phyloP scores from a whole-genome alignment of 2,113 vertebrate genomes.

The Forbesichthys agassizii region DNA sequence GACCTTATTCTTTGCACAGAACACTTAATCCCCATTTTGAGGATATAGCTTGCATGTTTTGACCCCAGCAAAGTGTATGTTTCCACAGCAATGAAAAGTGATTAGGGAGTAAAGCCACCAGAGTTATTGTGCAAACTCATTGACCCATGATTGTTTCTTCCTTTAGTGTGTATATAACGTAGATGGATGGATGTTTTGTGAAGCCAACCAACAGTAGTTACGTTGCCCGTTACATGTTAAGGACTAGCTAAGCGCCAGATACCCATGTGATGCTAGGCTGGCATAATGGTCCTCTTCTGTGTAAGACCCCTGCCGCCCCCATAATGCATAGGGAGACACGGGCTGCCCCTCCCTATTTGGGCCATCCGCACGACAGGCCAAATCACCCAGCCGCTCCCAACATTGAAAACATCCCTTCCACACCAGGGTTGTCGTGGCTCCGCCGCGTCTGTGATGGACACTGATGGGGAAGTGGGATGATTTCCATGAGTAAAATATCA shows the following conservation, averaged over 20 bases:
- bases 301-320: conserved; percentile 63
- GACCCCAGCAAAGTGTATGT: neutral
- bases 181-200: neutral
- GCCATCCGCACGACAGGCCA: conserved; percentile 55
- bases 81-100: conserved; percentile 16
- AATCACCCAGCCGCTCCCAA: conserved; percentile 53
- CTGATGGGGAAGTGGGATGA: conserved; percentile 69
- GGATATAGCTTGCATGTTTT: conserved; percentile 20
- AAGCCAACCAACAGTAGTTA: neutral
- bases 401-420: conserved; percentile 70
- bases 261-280: conserved; percentile 43
- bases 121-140: conserved; percentile 16
- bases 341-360: conserved; percentile 51
- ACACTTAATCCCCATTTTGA: conserved; percentile 47
- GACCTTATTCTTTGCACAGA: conserved; percentile 37
- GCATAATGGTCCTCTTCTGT: conserved; percentile 43
- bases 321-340: conserved; percentile 77
- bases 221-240: conserved; percentile 30
- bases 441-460: conserved; percentile 61
- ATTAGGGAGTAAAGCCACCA: conserved; percentile 37
- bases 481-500: conserved; percentile 74
- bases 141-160: conserved; percentile 7
- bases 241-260: conserved; percentile 60
- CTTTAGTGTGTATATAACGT: too few species aligned
- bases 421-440: conserved; percentile 23